Conservation (phyloP, 2,888 invertebrate genomes). For the Folsomia manolachei region DNA sequence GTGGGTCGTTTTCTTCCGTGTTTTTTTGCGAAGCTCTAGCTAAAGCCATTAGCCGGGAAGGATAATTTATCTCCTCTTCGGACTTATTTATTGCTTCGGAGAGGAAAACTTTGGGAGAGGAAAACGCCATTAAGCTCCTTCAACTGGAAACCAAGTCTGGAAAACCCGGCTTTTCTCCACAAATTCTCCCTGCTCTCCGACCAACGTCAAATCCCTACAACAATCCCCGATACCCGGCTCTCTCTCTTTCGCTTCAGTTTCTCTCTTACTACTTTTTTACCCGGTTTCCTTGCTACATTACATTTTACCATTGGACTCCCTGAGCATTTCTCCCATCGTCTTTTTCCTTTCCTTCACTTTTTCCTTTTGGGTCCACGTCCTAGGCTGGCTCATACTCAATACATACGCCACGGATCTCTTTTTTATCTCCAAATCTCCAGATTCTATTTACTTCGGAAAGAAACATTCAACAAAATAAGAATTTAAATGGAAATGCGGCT, state of each 20-base stretch:
- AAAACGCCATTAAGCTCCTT: conserved; percentile 2
- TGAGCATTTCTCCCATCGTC: not conserved
- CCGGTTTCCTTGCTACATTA: not conserved
- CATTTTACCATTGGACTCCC: no score
- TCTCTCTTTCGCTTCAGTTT: not conserved
- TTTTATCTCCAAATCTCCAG: not conserved
- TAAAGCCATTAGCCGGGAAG: conserved; percentile 1
- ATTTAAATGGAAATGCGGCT: conserved; percentile 6
- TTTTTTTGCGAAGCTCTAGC: conserved; percentile 2
- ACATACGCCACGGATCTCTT: not conserved
- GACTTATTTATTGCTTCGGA: conserved; percentile 5
- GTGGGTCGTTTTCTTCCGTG: conserved; percentile 5
- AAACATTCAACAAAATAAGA: conserved; percentile 4
- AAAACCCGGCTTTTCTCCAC: not conserved
- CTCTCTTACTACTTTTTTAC: not conserved
- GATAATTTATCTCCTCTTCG: conserved; percentile 7
- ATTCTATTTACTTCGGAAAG: conserved; percentile 2
- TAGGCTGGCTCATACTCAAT: no score
- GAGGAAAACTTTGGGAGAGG: not conserved
- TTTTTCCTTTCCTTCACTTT: not conserved
- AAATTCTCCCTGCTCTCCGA: not conserved
- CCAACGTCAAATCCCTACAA: conserved; percentile 6
- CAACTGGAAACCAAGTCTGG: no score
- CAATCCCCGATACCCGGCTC: conserved; percentile 6
- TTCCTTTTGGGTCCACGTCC: no score